phyloP scores from a whole-genome alignment of 92 coral and sea anemone species.

The Epizoanthus rinbou region DNA sequence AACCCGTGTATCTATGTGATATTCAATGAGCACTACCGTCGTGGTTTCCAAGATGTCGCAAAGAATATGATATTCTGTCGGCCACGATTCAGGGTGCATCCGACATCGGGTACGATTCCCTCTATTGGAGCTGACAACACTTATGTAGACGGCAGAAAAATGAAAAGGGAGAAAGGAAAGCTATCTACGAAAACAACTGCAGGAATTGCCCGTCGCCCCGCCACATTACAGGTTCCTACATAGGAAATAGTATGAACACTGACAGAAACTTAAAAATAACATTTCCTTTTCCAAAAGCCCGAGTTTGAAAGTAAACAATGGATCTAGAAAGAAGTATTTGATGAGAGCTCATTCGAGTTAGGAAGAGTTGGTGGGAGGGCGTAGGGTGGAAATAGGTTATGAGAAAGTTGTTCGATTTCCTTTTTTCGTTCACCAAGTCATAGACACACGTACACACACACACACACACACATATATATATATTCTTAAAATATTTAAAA shows the following conservation, averaged over 20 bases:
- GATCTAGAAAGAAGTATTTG: no score
- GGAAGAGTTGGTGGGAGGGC: no score
- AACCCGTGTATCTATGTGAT: slow-evolving; percentile 79
- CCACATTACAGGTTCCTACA: no score
- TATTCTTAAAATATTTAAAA: background rate
- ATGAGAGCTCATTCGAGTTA: no score
- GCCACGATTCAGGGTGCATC: slow-evolving; percentile 25
- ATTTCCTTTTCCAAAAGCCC: no score
- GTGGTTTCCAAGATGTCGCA: slow-evolving; percentile 67
- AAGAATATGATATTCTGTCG: slow-evolving; percentile 50
- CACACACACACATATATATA: background rate
- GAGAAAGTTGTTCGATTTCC: background rate
- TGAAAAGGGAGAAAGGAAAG: no score
- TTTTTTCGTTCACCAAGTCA: background rate
- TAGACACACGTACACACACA: background rate
- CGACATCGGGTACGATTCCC: background rate
- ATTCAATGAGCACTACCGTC: slow-evolving; percentile 75
- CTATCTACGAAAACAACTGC: background rate
- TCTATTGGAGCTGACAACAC: slow-evolving; percentile 56
- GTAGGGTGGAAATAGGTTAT: background rate
- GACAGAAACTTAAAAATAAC: no score
- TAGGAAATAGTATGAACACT: no score
- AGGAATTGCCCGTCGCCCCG: background rate
- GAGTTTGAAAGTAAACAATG: no score
- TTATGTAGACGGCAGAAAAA: background rate